Evolutionary conservation across 2,888 invertebrate genomes (phyloP).

Genomic region (Aleiodes alternator): DNA sequence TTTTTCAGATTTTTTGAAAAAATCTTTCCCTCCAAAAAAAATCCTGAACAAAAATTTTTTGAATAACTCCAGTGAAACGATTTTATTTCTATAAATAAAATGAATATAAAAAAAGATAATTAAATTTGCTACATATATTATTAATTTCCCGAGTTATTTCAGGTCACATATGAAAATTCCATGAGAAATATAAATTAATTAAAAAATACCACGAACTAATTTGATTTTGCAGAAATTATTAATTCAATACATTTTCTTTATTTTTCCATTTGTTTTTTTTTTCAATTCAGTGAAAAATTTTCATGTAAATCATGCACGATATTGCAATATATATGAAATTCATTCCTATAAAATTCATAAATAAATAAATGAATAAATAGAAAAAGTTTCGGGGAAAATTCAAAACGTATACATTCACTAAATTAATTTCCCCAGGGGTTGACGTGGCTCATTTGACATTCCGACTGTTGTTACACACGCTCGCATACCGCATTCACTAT

Average conservation of each 20-base stretch:
- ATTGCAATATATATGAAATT: constrained; percentile 14
- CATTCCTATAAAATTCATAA: not conserved
- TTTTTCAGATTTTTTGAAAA: no score
- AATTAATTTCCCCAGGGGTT: constrained; percentile 46
- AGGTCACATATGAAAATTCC: no score
- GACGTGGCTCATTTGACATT: constrained; percentile 47
- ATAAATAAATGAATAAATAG: constrained; percentile 10
- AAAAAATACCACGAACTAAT: not conserved
- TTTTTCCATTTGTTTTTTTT: not conserved
- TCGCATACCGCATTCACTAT: not conserved
- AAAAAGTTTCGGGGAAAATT: constrained; percentile 7
- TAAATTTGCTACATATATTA: no score
- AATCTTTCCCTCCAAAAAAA: no score
- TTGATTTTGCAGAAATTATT: not conserved
- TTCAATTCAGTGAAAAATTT: not conserved
- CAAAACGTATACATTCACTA: constrained; percentile 31
- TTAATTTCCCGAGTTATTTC: no score
- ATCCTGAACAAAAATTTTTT: no score
- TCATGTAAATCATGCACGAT: constrained; percentile 8
- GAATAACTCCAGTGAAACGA: no score
- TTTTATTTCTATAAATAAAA: no score
- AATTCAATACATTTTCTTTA: not conserved
- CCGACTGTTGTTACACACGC: constrained; percentile 32
- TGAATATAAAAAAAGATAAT: no score
- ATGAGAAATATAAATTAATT: constrained; percentile 2